Evolutionary conservation across 1,140 invertebrate genomes (phyloP), one percentile per base, ranked within the genome.

Genomic region (Streblospio benedicti): DNA sequence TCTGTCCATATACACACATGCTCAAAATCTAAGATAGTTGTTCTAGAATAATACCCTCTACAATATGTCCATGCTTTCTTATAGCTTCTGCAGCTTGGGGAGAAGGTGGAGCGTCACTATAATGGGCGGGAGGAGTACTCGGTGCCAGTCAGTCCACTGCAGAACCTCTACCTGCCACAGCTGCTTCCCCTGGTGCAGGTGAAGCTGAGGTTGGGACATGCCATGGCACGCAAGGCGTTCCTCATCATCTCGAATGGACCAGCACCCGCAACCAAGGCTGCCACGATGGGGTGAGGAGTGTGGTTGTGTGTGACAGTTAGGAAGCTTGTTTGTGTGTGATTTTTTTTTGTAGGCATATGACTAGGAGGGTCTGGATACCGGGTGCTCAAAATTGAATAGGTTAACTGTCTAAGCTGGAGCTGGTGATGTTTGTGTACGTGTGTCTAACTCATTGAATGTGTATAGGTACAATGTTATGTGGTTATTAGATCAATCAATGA

Each of bases 161-260:
- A 63, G 14, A 76, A 75, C 43, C 63, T 74, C 30, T 76, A 72
- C 61, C 60, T 71, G 9, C 68, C 70, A 27, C 69, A 75, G n/a
- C 47, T 70, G 12, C 54, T 65, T 18, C 58, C 55, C 4, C 62
- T 76, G 20, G 65, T 68, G 23, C 71, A 76, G 57, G 57, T 73
- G 45, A 76, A 76, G 51, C 66, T 75, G 4, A 59, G 73, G 35
- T 68, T 76, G 25, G 74, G 73, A 18, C 71, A 76, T 59, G 66
- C 69, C 28, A 69, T 71, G 64, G 65, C 70, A 23, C 60, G 69
- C n/a, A 69, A 66, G 63, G 66, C 68, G 30, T 71, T 68, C 30
- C 67, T 65, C 44, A 62, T 64, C 32, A 67, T 68, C 25, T n/a
- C n/a, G n/a, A n/a, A n/a, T n/a, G n/a, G n/a, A n/a, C n/a, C n/a